A percentile compares a stretch with the other conserved stretches of the same genome.
Conservation (phyloP, 2,797 vertebrate species). For the Triplophysa yarkandensis region DNA sequence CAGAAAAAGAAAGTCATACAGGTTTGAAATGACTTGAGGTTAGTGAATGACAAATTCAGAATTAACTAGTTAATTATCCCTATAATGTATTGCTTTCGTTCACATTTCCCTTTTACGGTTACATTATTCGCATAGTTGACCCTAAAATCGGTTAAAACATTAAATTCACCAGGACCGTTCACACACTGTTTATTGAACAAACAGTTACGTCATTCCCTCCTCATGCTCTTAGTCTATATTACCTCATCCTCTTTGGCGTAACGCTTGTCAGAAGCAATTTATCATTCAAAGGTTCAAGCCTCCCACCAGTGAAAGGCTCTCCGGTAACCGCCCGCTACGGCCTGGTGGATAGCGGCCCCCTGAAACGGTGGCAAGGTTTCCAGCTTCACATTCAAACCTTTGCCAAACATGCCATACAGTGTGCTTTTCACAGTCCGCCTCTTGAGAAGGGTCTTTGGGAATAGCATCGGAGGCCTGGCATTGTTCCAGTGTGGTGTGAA, state of each 20-base stretch:
- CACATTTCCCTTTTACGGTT: no score
- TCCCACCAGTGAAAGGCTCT: constrained; percentile 44
- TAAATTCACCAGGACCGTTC: not conserved
- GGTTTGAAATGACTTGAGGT: no score
- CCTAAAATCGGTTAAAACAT: not conserved
- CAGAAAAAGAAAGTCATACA: no score
- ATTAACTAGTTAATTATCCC: no score
- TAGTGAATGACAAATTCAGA: no score
- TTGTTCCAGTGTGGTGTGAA: constrained; percentile 72
- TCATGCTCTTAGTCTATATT: constrained; percentile 33
- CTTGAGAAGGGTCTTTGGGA: constrained; percentile 49
- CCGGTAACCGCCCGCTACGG: constrained; percentile 36
- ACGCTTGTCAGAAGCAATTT: constrained; percentile 58
- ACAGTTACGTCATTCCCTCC: constrained; percentile 44
- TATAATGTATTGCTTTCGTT: no score
- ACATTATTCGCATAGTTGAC: not conserved
- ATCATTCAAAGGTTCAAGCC: constrained; percentile 43
- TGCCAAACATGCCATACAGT: constrained; percentile 58
- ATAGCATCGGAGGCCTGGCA: constrained; percentile 62
- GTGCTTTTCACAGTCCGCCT: constrained; percentile 52
- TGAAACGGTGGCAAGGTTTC: constrained; percentile 51
- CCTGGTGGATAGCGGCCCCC: constrained; percentile 46
- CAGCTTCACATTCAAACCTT: constrained; percentile 52
- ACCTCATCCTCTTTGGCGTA: constrained; percentile 35
- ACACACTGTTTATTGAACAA: constrained; percentile 29